Evolutionary conservation across 2,113 vertebrate species (phyloP).

Genomic region (Meriones unguiculatus): DNA sequence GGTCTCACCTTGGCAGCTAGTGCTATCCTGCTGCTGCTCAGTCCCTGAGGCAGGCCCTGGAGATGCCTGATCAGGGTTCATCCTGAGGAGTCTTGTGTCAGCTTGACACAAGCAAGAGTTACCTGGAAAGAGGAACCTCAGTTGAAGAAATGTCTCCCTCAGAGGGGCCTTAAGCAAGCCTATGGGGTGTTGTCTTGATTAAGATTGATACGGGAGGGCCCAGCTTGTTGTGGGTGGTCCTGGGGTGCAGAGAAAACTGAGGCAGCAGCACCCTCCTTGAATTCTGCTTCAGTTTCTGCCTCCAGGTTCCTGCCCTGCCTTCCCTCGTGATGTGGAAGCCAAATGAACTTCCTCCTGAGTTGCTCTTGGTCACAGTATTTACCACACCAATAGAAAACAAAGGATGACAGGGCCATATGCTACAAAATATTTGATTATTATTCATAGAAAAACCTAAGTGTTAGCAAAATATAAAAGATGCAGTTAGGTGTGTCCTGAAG

Average conservation of each 20-base stretch:
- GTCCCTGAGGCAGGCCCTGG: no score
- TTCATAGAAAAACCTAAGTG: no score
- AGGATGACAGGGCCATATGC: not conserved
- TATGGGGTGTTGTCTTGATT: not conserved
- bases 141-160: not conserved
- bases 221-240: not conserved
- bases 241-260: not conserved
- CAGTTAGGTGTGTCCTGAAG: no score
- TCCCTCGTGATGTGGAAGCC: not conserved
- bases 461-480: no score
- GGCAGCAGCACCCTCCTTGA: not conserved
- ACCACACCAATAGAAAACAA: not conserved
- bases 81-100: not conserved
- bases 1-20: no score
- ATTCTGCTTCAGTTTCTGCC: not conserved
- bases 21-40: no score
- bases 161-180: not conserved
- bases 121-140: not conserved
- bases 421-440: no score
- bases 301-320: not conserved
- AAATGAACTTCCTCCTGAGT: not conserved
- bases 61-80: not conserved
- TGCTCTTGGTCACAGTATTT: not conserved
- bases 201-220: not conserved
- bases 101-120: not conserved